Evolutionary conservation across 2,797 vertebrate species (phyloP), one percentile per base, ranked within the genome.

Genomic region (Takifugu ocellatus): DNA sequence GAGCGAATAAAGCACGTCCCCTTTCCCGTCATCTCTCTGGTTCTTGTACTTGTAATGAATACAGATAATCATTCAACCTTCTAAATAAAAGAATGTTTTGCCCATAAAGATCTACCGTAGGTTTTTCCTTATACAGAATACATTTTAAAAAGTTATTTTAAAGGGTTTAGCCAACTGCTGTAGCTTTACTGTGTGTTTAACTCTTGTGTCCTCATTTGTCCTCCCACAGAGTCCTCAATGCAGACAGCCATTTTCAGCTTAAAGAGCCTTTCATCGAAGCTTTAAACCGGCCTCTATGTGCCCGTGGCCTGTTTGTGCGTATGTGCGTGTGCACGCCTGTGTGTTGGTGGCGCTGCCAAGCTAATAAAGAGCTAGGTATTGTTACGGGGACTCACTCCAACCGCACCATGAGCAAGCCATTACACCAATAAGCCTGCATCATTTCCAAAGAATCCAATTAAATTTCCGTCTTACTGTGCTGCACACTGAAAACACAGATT

Each of bases 371-470:
- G 77, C 77, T 72, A 75, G 80, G 74, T 77, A 82, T 83, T 87
- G 81, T 81, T 81, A 81, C 78, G 68, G 74, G 75, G 79, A 64
- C 68, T 78, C 79, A 71, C 77, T 87, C 84, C 79, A 84, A 85
- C 81, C 77, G 54, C 84, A 87, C 77, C 82, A 84, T 86, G 81
- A 87, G 79, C 78, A 73, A 83, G 74, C 77, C 83, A 86, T 86
- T 87, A 85, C 78, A 79, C 81, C 82, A 81, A 80, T 82, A 82
- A 84, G 83, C 82, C 76, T 77, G 78, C 82, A 81, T 84, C 81
- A 84, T 80, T 85, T 87, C 84, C 77, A 86, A 84, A 84, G 84
- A 87, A 87, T 87, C 84, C 82, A 87, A 87, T 87, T 81, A 85
- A 84, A 87, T 75, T 81, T 82, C 21, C 66, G 82, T 87, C 75